Evolutionary conservation across 2,888 invertebrate genomes (phyloP), one percentile per base, ranked within the genome.

Genomic region (Clistopyga incitator): DNA sequence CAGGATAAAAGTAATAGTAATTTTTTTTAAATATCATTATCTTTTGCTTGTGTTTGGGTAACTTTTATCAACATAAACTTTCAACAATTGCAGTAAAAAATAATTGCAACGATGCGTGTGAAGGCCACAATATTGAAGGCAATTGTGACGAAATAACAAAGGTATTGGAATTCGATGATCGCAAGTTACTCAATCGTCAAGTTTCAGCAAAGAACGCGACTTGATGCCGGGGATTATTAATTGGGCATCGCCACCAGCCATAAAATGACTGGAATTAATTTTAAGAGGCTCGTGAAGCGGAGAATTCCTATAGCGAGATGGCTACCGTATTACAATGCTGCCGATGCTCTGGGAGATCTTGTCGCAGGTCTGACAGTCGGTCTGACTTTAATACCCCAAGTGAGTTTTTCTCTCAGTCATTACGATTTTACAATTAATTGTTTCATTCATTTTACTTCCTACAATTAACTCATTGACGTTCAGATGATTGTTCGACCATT

Each of bases 331-430:
- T 94, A 94, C 90, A 94, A 91, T 50, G 82, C 91, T 3, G 87
- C 90, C 13, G 93, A 93, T 84, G 90, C 94, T 13, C 88, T 94
- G 83, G 94, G 94, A 56, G 95, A 95, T 88, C 85, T 94, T 65
- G 94, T 95, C 64, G 95, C 95, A 42, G 95, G 95, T 15, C 86
- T 95, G 68, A 95, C 95, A 0, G 93, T 93, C 2, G 93, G 93
- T 45, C 86, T 94, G 52, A 94, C 94, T 11, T 89, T 93, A 23
- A 93, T 94, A 86, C 94, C 94, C 1, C 94, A 94, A 89, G 93
- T 93, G 78, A 90, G 78, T 77, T 20, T 47, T 47, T 0, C 18
- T 34, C 20, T 18, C 18, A 38, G 34, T 38, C 34, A 38, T 38
- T n/a, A 6, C 29, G 88, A 91, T 47, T 15, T 4, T 50, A 25